Percentiles rank a stretch among this genome's conserved stretches.
Evolutionary conservation across 2,797 vertebrate genomes (phyloP).

Genomic region (Australoheros facetus): DNA sequence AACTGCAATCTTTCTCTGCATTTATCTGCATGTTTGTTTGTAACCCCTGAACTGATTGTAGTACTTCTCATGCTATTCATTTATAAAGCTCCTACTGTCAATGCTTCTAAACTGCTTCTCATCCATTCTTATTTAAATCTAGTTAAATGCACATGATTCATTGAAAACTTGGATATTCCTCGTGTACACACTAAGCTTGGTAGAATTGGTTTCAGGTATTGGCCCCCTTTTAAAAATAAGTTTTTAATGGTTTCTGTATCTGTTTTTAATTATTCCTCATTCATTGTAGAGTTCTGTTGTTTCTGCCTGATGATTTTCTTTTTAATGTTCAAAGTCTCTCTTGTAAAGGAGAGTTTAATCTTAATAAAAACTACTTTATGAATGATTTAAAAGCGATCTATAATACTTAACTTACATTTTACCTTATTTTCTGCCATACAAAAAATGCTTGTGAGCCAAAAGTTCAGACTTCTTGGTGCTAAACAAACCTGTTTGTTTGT

Average conservation of each 20-base stretch:
- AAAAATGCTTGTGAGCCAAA: not conserved
- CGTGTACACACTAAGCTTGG: not conserved
- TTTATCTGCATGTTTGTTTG: no score
- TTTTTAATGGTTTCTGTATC: not conserved
- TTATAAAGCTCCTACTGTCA: not conserved
- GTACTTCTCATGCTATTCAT: rapidly evolving
- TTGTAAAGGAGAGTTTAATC: not conserved
- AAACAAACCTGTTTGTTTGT: not conserved
- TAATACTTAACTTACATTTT: not conserved
- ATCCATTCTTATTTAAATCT: not conserved
- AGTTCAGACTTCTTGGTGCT: not conserved
- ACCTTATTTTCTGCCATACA: not conserved
- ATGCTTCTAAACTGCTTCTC: not conserved
- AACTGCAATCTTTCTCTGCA: no score
- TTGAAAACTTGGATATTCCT: not conserved
- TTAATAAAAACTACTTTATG: not conserved
- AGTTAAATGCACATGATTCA: not conserved
- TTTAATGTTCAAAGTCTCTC: not conserved
- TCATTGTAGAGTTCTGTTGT: not conserved
- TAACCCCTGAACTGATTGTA: no score
- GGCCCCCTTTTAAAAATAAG: not conserved
- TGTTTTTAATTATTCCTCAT: not conserved
- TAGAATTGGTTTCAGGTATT: not conserved
- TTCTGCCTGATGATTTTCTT: not conserved
- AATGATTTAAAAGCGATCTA: not conserved